These are phyloP conservation scores for Cynocephalus volans DNA, from an alignment of 2,113 vertebrate genomes.

Conservation along the genomic window DNA sequence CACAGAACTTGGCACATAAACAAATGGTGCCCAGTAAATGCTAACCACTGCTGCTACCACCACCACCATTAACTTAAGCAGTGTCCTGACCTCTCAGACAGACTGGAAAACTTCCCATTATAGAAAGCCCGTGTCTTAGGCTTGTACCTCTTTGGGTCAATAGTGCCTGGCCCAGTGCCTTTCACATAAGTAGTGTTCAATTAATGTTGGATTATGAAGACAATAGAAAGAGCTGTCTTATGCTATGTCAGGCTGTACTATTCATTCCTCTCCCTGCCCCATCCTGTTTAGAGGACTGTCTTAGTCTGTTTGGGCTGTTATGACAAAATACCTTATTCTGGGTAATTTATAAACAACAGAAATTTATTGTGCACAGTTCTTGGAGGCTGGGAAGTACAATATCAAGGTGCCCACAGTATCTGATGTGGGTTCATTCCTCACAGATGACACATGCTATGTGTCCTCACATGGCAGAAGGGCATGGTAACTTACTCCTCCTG, in stretches of 20 bases:
- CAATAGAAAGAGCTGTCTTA: no score
- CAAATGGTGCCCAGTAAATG: background rate
- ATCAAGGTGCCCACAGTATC: background rate
- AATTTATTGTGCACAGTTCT: background rate
- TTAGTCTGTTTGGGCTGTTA: background rate
- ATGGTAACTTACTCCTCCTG: background rate
- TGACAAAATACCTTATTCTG: background rate
- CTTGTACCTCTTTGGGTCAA: background rate
- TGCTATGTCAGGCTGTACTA: background rate
- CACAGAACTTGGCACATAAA: background rate
- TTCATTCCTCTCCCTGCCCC: background rate
- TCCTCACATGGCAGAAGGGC: background rate
- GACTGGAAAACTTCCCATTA: background rate
- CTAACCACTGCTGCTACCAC: no score
- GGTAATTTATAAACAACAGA: background rate
- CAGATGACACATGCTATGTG: background rate
- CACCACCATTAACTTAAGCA: background rate
- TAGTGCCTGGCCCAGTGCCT: background rate
- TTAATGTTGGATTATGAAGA: background rate
- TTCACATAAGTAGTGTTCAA: background rate
- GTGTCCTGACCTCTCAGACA: background rate
- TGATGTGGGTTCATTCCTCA: background rate
- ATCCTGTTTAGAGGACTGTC: background rate
- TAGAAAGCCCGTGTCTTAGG: background rate
- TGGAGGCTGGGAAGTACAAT: background rate